Base-by-base conservation (phyloP, 1,140 invertebrate species). In the Scaptomyza montana region DNA sequence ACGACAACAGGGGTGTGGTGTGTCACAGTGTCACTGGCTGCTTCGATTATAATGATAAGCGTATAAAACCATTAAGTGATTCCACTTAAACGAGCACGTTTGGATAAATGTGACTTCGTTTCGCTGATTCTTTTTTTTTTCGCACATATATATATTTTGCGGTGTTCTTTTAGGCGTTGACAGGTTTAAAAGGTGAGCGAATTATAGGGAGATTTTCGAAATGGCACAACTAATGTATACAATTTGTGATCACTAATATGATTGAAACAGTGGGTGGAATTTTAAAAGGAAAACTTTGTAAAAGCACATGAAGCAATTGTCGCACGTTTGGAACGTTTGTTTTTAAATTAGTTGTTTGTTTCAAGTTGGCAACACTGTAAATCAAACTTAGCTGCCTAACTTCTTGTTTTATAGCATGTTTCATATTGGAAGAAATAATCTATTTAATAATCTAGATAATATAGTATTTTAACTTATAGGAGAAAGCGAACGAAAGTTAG, bases 31-130 rank as follows among this genome's bases (percentile, higher is more conserved):
- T 10, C 43, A 41, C n/a, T 7, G 12, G 46, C 13, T 28, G 28
- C 63, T 72, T 76, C 76, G 65, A 80, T 71, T 79, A 81, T 87
- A 87, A 89, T 87, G 84, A 87, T 87, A 87, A 89, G 84, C 84
- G 84, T 56, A 89, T 87, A 87, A 87, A 87, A 87, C 84, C 84
- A 87, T 87, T 87, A 87, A 87, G 84, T 87, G 84, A 87, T 87
- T 87, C 84, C 84, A 84, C 84, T 87, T 70, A 87, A 87, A 89
- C 74, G 84, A 87, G 69, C 84, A 89, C 84, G 84, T 77, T 87
- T 74, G 84, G 63, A 69, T 74, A 76, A 74, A 80, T 87, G 70
- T 47, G 71, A 50, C 61, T 46, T 19, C 51, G 53, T 41, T 43
- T 33, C 8, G 25, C 7, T 46, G 43, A 41, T 56, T 53, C 12